These are phyloP conservation scores for Callospermophilus lateralis DNA, from an alignment of 2,113 vertebrate species.

Conservation along the genomic window DNA sequence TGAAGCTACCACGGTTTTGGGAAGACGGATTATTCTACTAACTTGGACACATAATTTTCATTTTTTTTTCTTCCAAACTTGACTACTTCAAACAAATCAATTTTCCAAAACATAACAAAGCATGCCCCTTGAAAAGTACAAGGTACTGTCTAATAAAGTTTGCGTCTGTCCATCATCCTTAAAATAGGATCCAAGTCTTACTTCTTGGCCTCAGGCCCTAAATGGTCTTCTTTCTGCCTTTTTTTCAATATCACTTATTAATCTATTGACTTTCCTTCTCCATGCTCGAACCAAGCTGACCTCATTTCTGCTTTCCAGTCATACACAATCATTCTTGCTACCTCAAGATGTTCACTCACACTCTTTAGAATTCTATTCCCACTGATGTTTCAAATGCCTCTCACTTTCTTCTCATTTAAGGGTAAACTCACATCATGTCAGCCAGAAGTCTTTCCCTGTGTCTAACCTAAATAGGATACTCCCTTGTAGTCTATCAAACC, in stretches of 20 bases:
- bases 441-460: neutral
- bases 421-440: neutral
- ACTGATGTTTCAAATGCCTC: neutral
- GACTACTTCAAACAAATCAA: neutral
- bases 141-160: neutral
- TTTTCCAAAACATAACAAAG: slow-evolving; percentile 3
- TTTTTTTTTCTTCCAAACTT: slow-evolving; percentile 42
- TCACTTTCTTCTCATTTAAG: neutral
- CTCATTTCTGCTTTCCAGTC: neutral
- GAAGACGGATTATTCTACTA: neutral
- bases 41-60: neutral
- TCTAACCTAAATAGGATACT: neutral
- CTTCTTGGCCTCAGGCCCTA: neutral
- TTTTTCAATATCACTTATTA: neutral
- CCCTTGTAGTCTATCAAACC: neutral
- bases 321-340: neutral
- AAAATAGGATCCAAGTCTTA: neutral
- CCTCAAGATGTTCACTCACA: neutral
- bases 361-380: neutral
- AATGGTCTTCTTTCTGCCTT: neutral
- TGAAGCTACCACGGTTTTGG: neutral
- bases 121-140: neutral
- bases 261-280: neutral
- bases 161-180: neutral
- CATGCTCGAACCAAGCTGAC: neutral